A percentile compares a stretch with the other conserved stretches of the same genome.
Evolutionary conservation across 2,113 vertebrate species (phyloP).

Genomic region (Nothocercus nigrocapillus): DNA sequence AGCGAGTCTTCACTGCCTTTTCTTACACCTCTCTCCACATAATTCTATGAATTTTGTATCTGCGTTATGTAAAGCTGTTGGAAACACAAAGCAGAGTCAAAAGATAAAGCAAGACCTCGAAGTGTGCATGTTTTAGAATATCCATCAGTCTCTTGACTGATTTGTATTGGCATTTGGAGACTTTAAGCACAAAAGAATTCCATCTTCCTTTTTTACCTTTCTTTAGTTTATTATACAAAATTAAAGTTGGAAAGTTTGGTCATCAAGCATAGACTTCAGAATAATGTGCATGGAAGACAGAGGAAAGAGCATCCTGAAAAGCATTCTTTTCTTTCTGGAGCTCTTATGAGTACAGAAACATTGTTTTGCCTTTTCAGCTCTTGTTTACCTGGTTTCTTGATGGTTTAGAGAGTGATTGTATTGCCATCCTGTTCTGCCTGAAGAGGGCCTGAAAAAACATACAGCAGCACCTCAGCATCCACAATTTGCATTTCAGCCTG

Average conservation of each 20-base stretch:
- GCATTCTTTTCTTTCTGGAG: background rate
- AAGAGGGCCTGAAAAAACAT: background rate
- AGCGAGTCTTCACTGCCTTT: background rate
- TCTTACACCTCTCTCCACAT: background rate
- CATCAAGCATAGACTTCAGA: background rate
- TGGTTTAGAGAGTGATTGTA: background rate
- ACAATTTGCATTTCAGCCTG: background rate
- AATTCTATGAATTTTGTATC: background rate
- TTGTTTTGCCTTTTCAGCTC: background rate
- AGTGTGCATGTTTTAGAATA: background rate
- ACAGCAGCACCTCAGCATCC: background rate
- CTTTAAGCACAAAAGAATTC: background rate
- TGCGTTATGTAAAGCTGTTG: background rate
- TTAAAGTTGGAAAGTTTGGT: background rate
- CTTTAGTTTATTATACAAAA: background rate
- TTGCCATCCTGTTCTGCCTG: background rate
- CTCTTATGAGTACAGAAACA: background rate
- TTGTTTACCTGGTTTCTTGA: background rate
- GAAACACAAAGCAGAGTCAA: background rate
- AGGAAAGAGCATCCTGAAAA: background rate
- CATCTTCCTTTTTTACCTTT: background rate
- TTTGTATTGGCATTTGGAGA: fast-evolving
- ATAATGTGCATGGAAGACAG: background rate
- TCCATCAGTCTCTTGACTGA: background rate
- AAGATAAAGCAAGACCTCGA: background rate